phyloP scores from a whole-genome alignment of 2,888 invertebrate genomes.

The Galerucella nymphaeae region DNA sequence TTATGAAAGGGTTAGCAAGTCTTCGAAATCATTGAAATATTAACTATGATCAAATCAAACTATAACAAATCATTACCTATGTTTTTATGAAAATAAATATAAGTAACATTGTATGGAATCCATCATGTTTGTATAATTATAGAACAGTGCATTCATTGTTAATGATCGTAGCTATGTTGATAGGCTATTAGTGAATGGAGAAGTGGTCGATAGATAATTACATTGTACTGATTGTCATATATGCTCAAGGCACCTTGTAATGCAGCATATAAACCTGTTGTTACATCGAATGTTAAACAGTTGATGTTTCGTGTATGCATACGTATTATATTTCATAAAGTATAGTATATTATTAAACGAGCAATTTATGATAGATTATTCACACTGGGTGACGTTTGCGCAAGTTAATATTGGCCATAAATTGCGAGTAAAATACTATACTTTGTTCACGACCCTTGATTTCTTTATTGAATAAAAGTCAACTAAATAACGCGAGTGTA shows the following conservation, averaged over 20 bases:
- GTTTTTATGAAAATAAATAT: background rate
- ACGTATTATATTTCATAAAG: no score
- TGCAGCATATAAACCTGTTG: constrained; percentile 52
- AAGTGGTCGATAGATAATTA: constrained; percentile 59
- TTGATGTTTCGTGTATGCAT: constrained; percentile 48
- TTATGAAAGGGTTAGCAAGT: no score
- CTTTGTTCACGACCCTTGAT: no score
- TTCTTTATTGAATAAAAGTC: no score
- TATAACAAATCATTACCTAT: background rate
- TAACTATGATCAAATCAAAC: no score
- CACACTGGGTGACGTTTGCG: no score
- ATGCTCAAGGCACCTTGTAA: constrained; percentile 49
- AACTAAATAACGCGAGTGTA: no score
- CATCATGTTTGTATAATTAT: constrained; percentile 41
- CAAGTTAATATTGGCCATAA: no score
- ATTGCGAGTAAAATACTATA: no score
- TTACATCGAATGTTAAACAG: constrained; percentile 53
- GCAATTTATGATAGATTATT: no score
- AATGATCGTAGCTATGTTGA: constrained; percentile 55
- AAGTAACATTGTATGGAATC: background rate
- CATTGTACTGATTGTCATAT: constrained; percentile 59
- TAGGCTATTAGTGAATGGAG: constrained; percentile 56
- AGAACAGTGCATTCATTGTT: constrained; percentile 46
- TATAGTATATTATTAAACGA: no score
- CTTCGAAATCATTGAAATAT: no score